Conservation (phyloP, 2,888 invertebrate species). For the Alsophila aescularia region DNA sequence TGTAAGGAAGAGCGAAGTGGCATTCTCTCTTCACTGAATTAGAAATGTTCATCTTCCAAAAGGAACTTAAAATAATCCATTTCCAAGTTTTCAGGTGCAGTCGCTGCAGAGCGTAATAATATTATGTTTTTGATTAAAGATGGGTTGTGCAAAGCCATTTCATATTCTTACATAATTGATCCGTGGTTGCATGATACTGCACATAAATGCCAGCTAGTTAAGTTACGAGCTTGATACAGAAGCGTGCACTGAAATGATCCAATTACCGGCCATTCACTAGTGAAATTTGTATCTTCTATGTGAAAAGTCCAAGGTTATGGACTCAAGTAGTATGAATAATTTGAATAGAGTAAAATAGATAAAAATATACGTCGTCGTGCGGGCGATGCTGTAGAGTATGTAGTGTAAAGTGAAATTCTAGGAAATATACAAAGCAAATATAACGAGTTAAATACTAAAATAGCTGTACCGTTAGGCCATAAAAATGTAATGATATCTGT, state of each 20-base stretch:
- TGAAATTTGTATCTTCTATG: neutral
- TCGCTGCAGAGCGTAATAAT: too few species aligned
- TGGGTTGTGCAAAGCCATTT: constrained; percentile 11
- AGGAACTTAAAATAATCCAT: neutral
- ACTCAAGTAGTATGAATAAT: too few species aligned
- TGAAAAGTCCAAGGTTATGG: neutral
- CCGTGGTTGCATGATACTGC: constrained; percentile 14
- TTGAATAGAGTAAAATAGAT: too few species aligned
- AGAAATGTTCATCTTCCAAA: neutral
- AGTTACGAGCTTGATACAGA: neutral
- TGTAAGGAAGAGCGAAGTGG: too few species aligned
- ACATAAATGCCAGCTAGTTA: constrained; percentile 5
- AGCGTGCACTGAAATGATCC: neutral
- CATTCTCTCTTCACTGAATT: too few species aligned
- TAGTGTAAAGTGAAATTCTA: too few species aligned
- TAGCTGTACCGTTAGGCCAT: constrained; percentile 4
- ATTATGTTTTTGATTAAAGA: constrained; percentile 6
- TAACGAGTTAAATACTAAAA: neutral
- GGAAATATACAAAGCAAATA: neutral
- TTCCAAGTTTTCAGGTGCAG: constrained; percentile 1
- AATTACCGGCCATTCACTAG: neutral
- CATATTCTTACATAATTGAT: constrained; percentile 18
- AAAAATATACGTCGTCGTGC: too few species aligned
- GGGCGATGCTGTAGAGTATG: too few species aligned
- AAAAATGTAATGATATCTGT: constrained; percentile 16